Evolutionary conservation across 2,797 vertebrate genomes (phyloP), one percentile per base, ranked within the genome.

Genomic region (Synanceia verrucosa): DNA sequence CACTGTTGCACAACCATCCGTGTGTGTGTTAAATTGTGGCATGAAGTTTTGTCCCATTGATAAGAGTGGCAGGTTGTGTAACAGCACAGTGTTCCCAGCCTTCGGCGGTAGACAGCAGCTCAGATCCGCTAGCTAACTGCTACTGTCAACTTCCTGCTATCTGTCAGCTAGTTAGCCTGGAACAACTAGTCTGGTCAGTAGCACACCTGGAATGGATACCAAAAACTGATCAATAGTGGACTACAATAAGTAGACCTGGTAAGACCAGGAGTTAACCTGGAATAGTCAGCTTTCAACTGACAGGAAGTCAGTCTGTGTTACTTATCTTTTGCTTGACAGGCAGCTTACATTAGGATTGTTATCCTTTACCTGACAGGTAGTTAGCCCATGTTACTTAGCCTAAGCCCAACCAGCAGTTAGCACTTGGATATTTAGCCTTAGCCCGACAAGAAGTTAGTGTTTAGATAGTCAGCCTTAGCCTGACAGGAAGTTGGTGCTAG

Each of bases 21-120:
- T 52, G 6, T 21, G 28, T 58, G n/a, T 51, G 46, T 58, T 63
- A 55, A 74, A 78, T 73, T 50, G 67, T 68, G 73, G 56, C 71
- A 50, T 86, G 83, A 84, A 88, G 86, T 88, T 88, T 23, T 89
- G 88, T 78, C 72, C 86, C 61, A 58, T 69, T 87, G 88, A 92
- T 92, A 90, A 92, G 77, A 68, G 64, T 21, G 33, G 37, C 52
- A 76, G 73, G 68, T 90, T 87, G 85, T 88, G 51, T 73, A 90
- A 88, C 76, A 37, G 79, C 66, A 75, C 70, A 57, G 78, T 68
- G 69, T 73, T 74, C 72, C 55, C 71, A 79, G 78, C 4, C 56
- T 41, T 57, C 16, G 23, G 61, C 72, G 71, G 37, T 53, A 79
- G 65, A 47, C 63, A 21, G 71, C 58, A 75, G 56, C 73, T 79